Conservation (phyloP, 2,888 invertebrate species). For the Troides oblongomaculatus region DNA sequence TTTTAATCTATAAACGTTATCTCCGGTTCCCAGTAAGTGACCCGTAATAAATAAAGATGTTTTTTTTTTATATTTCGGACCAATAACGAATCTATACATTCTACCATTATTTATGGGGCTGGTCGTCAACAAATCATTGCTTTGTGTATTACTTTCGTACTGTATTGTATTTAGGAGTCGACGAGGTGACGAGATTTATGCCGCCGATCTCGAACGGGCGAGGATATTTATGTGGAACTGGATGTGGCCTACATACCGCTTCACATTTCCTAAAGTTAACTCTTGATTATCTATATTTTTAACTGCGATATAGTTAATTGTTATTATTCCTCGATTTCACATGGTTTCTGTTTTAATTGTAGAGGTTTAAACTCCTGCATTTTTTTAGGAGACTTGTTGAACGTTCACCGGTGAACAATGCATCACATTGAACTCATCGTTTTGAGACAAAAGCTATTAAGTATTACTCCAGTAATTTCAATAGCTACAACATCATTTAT, state of each 20-base stretch:
- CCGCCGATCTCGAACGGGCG: constrained; percentile 27
- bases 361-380: too few relatives aligned
- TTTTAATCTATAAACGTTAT: constrained; percentile 47
- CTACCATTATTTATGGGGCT: constrained; percentile 57
- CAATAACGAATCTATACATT: constrained; percentile 42
- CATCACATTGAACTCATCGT: too few relatives aligned
- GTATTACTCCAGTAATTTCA: too few relatives aligned
- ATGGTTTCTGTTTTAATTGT: too few relatives aligned
- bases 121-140: constrained; percentile 67
- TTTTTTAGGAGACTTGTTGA: too few relatives aligned
- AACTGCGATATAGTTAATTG: too few relatives aligned
- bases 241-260: constrained; percentile 13
- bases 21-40: constrained; percentile 48
- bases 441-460: too few relatives aligned
- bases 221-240: constrained; percentile 16
- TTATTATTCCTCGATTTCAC: too few relatives aligned
- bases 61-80: constrained; percentile 46
- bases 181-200: constrained; percentile 68
- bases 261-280: too few relatives aligned
- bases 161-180: constrained; percentile 51
- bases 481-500: too few relatives aligned
- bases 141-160: constrained; percentile 48
- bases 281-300: too few relatives aligned
- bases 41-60: constrained; percentile 57
- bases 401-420: too few relatives aligned